Conservation (phyloP, 2,888 invertebrate genomes). For the Rutpela maculata region DNA sequence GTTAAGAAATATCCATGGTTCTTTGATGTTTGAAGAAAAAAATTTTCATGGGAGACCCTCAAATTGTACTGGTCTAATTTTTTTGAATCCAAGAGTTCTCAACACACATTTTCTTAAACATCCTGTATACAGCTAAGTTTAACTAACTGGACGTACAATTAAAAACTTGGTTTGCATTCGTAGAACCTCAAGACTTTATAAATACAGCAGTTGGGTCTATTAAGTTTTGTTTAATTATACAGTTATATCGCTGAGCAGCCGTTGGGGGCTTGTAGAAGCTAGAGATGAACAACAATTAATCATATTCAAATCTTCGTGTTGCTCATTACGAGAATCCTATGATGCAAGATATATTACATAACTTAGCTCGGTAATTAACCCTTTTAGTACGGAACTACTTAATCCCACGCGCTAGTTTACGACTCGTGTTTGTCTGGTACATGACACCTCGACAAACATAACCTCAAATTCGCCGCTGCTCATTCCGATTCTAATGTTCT, state of each 20-base stretch:
- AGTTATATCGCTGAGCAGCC: background rate
- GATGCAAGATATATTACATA: constrained; percentile 59
- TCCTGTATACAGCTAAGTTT: no score
- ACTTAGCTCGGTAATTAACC: constrained; percentile 35
- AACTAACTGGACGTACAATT: no score
- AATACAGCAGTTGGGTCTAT: background rate
- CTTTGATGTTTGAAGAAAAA: no score
- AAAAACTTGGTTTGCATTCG: no score
- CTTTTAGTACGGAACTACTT: constrained; percentile 29
- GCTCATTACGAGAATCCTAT: constrained; percentile 49
- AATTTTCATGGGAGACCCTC: no score
- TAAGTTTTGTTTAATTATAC: background rate
- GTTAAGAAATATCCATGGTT: no score
- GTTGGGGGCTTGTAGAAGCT: constrained; percentile 8
- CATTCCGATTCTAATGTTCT: background rate
- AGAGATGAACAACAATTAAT: constrained; percentile 37
- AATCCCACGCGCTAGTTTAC: constrained; percentile 18
- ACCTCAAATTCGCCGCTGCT: constrained; percentile 25
- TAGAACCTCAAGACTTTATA: background rate
- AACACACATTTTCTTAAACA: no score
- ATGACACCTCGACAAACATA: constrained; percentile 32
- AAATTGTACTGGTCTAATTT: no score
- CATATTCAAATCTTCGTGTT: constrained; percentile 49
- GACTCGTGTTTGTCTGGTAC: constrained; percentile 19
- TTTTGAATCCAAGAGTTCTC: no score